Evolutionary conservation across 2,113 vertebrate genomes (phyloP), one percentile per base, ranked within the genome.

Genomic region (Chascanopsetta lugubris): DNA sequence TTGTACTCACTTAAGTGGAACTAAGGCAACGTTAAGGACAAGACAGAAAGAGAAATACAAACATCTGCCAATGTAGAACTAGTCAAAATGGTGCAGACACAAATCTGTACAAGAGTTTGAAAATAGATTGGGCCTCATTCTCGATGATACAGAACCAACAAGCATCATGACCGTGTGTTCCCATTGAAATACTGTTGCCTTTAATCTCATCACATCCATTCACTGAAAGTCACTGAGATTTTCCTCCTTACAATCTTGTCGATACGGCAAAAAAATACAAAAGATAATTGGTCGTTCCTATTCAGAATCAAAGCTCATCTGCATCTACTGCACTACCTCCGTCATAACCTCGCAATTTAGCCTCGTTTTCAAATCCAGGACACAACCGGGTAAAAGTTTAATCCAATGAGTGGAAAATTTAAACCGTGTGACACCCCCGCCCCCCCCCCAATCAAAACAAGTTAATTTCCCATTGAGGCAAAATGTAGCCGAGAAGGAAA

Each of bases 401-500:
- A 74, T 66, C 62, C 40, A 26, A 58, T 60, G 56, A 82, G 2
- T n/a, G 38, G 34, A 55, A 79, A 83, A 84, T 57, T 21, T 53
- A 59, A 80, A 72, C 45, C 75, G 0, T 75, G 60, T 85, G 80
- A 81, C 65, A 45, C 46, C 63, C 75, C 29, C 9, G 29, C 45
- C 65, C 45, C 46, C 63, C 75, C 29, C 9, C 25, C 45, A 50
- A 83, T 21, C 54, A 53, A 29, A 65, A 64, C 3, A 74, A 51
- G 29, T 42, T 36, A 63, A 54, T 55, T 49, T 69, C 42, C 34
- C 49, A 61, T 72, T 79, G 34, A 18, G 49, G 69, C 69, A 36
- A 79, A 82, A 71, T n/a, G 6, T 46, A 11, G 2, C 55, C 26
- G 21, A 9, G 26, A 61, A 11, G 38, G 49, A 62, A 22, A 5